A percentile compares a stretch with the other conserved stretches of the same genome.
Evolutionary conservation across 1,140 invertebrate species (phyloP).

Genomic region (Hetaerina americana): DNA sequence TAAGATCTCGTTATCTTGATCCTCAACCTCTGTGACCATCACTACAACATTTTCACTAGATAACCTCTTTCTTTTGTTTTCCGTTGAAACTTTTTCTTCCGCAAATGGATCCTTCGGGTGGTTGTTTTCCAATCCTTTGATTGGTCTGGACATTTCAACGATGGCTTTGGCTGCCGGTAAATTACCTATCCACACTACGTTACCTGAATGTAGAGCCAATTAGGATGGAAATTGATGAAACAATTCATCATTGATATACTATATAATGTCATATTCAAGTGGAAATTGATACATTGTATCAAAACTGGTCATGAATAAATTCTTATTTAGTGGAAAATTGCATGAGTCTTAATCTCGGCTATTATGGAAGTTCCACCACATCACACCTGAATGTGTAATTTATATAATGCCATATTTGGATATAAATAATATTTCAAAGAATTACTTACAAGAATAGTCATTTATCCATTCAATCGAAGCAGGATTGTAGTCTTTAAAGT

Average conservation of each 20-base stretch:
- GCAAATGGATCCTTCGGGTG: slow-evolving; percentile 23
- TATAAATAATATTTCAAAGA: no score
- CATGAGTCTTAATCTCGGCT: no score
- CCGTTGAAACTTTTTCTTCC: slow-evolving; percentile 27
- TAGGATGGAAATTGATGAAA: slow-evolving; percentile 6
- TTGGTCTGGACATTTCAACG: slow-evolving; percentile 38
- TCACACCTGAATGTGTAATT: no score
- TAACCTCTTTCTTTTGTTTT: slow-evolving; percentile 15
- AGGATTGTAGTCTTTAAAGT: slow-evolving; percentile 60
- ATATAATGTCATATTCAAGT: no score
- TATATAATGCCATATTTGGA: no score
- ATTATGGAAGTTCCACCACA: no score
- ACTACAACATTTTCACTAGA: slow-evolving; percentile 19
- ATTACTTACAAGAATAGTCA: slow-evolving; percentile 48
- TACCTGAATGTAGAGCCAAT: slow-evolving; percentile 37
- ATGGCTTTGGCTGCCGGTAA: slow-evolving; percentile 56
- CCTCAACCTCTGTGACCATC: slow-evolving; percentile 20
- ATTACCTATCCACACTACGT: slow-evolving; percentile 61
- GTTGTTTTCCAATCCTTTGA: slow-evolving; percentile 27
- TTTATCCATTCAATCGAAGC: slow-evolving; percentile 67
- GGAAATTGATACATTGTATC: no score
- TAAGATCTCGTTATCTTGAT: slow-evolving; percentile 18
- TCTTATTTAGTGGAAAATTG: no score
- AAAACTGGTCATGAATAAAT: no score
- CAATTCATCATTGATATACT: slow-evolving; percentile 3